Conservation (phyloP, 2,113 vertebrate genomes). For the Glaucomys volans region DNA sequence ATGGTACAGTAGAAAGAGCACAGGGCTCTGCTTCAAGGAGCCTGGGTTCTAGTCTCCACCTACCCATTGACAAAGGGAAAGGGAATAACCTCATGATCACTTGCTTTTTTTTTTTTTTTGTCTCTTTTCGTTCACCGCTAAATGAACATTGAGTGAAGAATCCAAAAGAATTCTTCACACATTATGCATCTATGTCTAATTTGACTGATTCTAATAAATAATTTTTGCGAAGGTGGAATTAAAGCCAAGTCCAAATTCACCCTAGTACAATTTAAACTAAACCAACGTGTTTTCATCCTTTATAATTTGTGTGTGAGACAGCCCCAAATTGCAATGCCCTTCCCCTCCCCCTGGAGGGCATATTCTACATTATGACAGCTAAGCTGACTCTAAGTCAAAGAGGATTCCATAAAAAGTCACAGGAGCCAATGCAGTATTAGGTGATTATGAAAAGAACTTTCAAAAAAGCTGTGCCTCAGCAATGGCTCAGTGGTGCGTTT, state of each 20-base stretch:
- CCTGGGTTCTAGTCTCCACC: conserved; percentile 63
- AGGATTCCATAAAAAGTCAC: background rate
- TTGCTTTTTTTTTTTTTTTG: background rate
- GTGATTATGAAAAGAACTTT: background rate
- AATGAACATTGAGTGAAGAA: background rate
- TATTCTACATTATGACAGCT: background rate
- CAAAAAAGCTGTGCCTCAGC: background rate
- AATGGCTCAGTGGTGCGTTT: background rate
- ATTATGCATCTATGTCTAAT: background rate
- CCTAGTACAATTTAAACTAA: background rate
- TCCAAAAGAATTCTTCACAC: background rate
- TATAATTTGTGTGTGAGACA: background rate
- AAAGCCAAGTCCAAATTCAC: background rate
- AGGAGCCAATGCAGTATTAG: background rate
- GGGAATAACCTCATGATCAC: background rate
- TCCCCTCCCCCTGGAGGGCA: background rate
- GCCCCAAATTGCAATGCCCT: background rate
- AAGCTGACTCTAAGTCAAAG: background rate
- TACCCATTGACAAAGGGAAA: background rate
- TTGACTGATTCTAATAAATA: background rate
- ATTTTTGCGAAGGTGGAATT: background rate
- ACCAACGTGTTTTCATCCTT: background rate
- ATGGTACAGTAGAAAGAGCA: conserved; percentile 15
- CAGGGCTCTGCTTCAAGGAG: background rate
- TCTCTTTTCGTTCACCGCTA: background rate